Evolutionary conservation across 2,113 vertebrate genomes (phyloP).

Genomic region (Elanus axillaris): DNA sequence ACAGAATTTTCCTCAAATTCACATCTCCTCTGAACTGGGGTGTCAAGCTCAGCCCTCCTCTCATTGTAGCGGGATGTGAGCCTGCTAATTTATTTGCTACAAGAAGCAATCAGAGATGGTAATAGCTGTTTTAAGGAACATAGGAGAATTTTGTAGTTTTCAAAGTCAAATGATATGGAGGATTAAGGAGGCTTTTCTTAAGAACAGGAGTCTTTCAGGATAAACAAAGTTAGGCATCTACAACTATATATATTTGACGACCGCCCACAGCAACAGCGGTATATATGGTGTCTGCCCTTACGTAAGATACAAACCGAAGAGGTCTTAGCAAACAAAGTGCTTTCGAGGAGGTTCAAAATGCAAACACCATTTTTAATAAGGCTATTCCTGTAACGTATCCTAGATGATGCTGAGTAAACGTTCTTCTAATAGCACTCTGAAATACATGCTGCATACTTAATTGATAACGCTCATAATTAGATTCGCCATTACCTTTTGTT

Average conservation of each 20-base stretch:
- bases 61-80: too few relatives aligned
- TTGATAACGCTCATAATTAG: background rate
- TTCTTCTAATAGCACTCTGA: background rate
- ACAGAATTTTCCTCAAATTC: background rate
- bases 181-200: background rate
- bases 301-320: rapidly evolving
- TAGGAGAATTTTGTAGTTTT: background rate
- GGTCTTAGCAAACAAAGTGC: background rate
- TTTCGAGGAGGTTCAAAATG: background rate
- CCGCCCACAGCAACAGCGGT: rapidly evolving
- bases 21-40: background rate
- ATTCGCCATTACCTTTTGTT: background rate
- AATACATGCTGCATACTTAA: background rate
- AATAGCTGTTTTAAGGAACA: background rate
- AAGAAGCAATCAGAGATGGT: background rate
- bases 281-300: rapidly evolving
- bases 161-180: background rate
- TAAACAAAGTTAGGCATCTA: background rate
- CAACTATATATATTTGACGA: rapidly evolving
- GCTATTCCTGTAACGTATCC: background rate
- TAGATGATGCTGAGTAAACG: background rate
- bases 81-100: rapidly evolving
- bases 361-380: background rate
- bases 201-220: background rate
- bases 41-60: background rate